Conservation (phyloP, 2,797 vertebrate genomes). For the Thunnus albacares region DNA sequence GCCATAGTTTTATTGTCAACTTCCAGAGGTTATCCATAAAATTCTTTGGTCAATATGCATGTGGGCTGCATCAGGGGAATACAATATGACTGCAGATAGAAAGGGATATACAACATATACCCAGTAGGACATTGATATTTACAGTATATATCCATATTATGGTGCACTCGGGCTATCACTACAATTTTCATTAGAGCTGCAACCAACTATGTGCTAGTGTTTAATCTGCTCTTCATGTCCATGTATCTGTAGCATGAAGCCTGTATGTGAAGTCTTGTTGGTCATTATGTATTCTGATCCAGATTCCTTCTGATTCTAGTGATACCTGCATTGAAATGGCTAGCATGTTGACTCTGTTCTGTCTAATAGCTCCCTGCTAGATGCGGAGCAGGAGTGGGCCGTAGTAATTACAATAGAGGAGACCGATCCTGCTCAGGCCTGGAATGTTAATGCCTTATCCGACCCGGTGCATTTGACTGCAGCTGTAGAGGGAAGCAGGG, state of each 20-base stretch:
- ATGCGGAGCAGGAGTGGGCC: slow-evolving; percentile 56
- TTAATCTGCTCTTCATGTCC: slow-evolving; percentile 12
- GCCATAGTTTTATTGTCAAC: slow-evolving; percentile 16
- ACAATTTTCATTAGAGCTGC: not conserved
- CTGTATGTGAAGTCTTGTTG: not conserved
- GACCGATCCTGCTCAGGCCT: slow-evolving; percentile 60
- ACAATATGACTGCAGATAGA: not conserved
- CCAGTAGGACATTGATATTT: slow-evolving; percentile 12
- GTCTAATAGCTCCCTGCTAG: slow-evolving; percentile 62
- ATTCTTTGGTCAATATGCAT: not conserved
- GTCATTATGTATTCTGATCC: slow-evolving; percentile 46
- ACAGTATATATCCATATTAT: not conserved
- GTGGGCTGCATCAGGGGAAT: not conserved
- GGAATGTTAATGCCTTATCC: slow-evolving; percentile 74
- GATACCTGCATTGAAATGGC: slow-evolving; percentile 52
- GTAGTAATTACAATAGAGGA: slow-evolving; percentile 69
- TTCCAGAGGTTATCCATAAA: slow-evolving; percentile 7
- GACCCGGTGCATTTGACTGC: slow-evolving; percentile 30
- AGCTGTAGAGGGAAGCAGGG: not conserved
- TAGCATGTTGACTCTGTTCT: slow-evolving; percentile 50
- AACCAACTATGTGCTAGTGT: not conserved
- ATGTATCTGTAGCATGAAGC: not conserved
- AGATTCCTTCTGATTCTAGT: slow-evolving; percentile 27
- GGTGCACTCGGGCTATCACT: not conserved
- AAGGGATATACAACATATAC: not conserved